Evolutionary conservation across 2,888 invertebrate species (phyloP).

Genomic region (Drosophila falleni): DNA sequence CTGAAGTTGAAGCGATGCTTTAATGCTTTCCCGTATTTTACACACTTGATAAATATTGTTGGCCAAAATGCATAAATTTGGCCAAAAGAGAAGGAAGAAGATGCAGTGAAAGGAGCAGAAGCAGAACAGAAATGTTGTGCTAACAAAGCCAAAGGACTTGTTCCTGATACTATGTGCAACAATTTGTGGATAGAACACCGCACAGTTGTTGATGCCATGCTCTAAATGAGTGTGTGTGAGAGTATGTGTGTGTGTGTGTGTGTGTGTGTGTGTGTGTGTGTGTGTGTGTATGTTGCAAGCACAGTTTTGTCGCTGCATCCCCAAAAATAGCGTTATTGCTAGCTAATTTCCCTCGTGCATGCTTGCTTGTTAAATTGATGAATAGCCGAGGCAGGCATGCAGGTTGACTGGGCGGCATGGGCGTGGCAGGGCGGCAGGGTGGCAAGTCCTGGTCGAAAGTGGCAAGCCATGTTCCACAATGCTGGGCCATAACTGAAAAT

Average conservation of each 20-base stretch:
- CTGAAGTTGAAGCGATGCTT: constrained; percentile 25
- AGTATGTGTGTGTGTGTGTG: constrained; percentile 25
- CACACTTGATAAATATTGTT: constrained; percentile 42
- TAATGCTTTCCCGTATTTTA: constrained; percentile 25
- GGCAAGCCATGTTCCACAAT: constrained; percentile 52
- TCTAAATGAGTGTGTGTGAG: not conserved
- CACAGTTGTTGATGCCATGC: constrained; percentile 34
- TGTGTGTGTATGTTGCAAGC: constrained; percentile 44
- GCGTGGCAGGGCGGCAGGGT: not conserved
- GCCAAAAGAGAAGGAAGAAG: constrained; percentile 2
- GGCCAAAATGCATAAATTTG: constrained; percentile 46
- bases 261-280: constrained; percentile 21
- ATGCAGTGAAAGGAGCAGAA: not conserved
- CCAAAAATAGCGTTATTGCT: constrained; percentile 69
- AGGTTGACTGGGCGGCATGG: not conserved
- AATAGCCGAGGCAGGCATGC: constrained; percentile 48
- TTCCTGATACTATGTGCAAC: constrained; percentile 50
- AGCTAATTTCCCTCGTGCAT: constrained; percentile 79
- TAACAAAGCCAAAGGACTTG: constrained; percentile 50
- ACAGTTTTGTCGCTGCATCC: constrained; percentile 59
- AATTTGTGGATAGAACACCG: constrained; percentile 53
- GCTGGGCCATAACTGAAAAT: constrained; percentile 61
- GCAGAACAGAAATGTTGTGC: constrained; percentile 30
- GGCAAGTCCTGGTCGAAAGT: constrained; percentile 25
- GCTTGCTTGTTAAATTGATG: constrained; percentile 80